Conservation (phyloP, 2,113 vertebrate genomes). For the Chamaetylas fuelleborni region DNA sequence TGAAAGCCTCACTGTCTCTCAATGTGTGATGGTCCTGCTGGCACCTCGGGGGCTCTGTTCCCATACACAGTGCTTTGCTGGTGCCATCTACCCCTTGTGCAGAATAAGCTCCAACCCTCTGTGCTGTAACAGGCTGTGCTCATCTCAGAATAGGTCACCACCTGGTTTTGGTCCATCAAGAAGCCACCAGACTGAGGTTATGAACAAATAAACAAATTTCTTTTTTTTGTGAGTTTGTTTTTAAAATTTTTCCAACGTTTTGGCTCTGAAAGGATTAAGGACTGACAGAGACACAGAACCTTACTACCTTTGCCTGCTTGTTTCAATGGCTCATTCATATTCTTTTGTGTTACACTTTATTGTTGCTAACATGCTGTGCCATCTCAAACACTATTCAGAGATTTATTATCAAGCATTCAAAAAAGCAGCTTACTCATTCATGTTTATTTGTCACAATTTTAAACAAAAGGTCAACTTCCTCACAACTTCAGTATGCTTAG, state of each 20-base stretch:
- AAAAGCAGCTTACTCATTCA: not conserved
- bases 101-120: not conserved
- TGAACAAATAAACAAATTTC: not conserved
- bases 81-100: not conserved
- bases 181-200: not conserved
- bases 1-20: not conserved
- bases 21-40: not conserved
- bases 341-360: not conserved
- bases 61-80: not conserved
- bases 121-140: not conserved
- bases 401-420: not conserved
- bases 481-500: not conserved
- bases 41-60: not conserved
- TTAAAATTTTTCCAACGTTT: not conserved
- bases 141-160: not conserved
- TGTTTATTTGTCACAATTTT: not conserved
- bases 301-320: not conserved
- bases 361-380: not conserved
- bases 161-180: not conserved
- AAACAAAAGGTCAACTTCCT: not conserved
- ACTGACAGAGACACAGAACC: not conserved
- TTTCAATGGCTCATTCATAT: not conserved
- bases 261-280: not conserved
- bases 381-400: not conserved
- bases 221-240: not conserved